These are phyloP conservation scores for Heptranchias perlo DNA, from an alignment of 2,113 vertebrate species.

Conservation along the genomic window DNA sequence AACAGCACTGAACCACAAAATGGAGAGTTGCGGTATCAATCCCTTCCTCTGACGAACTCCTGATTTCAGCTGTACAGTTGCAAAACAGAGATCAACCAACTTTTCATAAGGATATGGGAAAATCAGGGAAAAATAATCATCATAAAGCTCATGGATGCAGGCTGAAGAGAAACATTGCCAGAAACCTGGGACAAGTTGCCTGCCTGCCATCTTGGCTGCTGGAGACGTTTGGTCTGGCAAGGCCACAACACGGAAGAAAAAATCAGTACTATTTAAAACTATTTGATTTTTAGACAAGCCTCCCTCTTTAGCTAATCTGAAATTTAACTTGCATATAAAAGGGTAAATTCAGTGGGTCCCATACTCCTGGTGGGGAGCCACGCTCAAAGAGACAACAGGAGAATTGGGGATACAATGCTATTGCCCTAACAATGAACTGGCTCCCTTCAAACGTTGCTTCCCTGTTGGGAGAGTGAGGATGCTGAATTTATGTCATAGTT, in stretches of 20 bases:
- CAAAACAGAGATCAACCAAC: neutral
- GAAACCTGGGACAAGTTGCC: neutral
- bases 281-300: neutral
- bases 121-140: neutral
- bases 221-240: neutral
- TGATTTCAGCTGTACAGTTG: neutral
- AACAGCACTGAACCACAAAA: neutral
- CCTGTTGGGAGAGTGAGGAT: neutral
- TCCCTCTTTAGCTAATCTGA: neutral
- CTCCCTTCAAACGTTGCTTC: neutral
- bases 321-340: neutral
- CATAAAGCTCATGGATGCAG: neutral
- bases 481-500: neutral
- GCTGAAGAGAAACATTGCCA: neutral
- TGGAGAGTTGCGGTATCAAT: neutral
- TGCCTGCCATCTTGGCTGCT: neutral
- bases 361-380: neutral
- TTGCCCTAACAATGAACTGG: neutral
- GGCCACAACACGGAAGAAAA: neutral
- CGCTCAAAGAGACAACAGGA: neutral
- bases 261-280: neutral
- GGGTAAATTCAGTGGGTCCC: neutral
- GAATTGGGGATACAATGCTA: neutral
- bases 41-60: neutral
- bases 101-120: neutral